Percentiles rank a stretch among this genome's conserved stretches.
Conservation (phyloP, 2,888 invertebrate species). For the Troilus luridus region DNA sequence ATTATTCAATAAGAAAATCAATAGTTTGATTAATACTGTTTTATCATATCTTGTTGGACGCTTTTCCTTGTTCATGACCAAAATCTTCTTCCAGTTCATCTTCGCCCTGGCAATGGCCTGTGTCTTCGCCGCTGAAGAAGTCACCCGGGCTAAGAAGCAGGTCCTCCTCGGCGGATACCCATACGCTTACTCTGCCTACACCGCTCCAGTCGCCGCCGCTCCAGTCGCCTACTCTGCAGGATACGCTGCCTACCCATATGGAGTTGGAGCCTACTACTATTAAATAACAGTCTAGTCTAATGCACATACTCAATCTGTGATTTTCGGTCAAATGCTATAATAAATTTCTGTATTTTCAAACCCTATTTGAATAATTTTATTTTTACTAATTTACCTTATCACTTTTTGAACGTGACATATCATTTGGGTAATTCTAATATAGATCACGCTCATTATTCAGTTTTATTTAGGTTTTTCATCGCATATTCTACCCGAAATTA, state of each 20-base stretch:
- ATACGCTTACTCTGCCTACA: conserved; percentile 61
- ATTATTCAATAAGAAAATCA: no score
- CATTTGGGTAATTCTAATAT: no score
- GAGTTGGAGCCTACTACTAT: conserved; percentile 25
- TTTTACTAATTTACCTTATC: conserved; percentile 11
- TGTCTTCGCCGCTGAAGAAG: conserved; percentile 62
- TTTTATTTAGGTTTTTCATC: no score
- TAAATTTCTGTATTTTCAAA: conserved; percentile 19
- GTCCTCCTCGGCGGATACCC: conserved; percentile 62
- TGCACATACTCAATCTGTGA: conserved; percentile 5
- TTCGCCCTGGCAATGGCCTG: conserved; percentile 64
- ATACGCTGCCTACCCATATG: conserved; percentile 51
- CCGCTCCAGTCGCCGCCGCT: conserved; percentile 51
- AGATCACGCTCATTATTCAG: no score
- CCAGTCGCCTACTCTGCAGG: conserved; percentile 60
- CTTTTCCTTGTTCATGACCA: no score
- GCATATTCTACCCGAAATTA: no score
- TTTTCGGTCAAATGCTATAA: not conserved
- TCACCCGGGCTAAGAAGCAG: conserved; percentile 59
- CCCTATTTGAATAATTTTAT: not conserved
- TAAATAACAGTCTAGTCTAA: conserved; percentile 3
- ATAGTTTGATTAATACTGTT: no score
- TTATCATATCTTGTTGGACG: no score
- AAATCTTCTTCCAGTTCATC: conserved; percentile 61
- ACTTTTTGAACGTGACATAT: not conserved